Base-by-base conservation (phyloP, 2,113 vertebrate species). In the Cryptotis parvus region DNA sequence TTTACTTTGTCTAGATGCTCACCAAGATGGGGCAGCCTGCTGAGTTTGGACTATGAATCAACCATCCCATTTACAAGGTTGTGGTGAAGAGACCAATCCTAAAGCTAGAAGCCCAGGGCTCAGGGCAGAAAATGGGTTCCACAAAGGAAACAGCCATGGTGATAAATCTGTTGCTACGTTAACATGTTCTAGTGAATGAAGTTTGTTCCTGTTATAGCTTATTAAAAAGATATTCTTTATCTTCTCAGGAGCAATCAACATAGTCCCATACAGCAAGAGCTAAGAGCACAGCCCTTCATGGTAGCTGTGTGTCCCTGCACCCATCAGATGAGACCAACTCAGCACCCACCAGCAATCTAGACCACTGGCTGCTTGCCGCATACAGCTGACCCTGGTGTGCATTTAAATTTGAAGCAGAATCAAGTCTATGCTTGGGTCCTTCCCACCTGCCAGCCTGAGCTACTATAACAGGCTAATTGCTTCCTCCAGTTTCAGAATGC, bases 401-500 rank as follows among this genome's bases (percentile, higher is more conserved):
- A 97, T 24, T 1, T 74, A 93, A 94, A 95, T 94, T 95, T 66
- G 39, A 90, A 96, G 68, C 16, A 87, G 86, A 87, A 84, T 55
- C 22, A 74, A 92, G 85, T 89, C 89, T 84, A 85, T 88, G 55
- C 33, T 76, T 10, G 1, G 74, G 95, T 74, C 87, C 86, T 2
- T 74, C 94, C 94, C 84, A 90, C 90, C 65, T 29, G 24, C 84
- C 95, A 76, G 75, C 37, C 0, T 2, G 63, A 7, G 11, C 85
- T 49, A 84, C 66, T 11, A 81, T 80, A 86, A 95, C 24, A 35
- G 96, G 87, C 68, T 92, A 94, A 83, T 43, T 80, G 9, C 92
- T 92, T 94, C 70, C 91, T n/a, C 70, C 8, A 10, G 89, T 93
- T 94, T 94, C 92, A 93, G 93, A 96, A 95, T 94, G 84, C 93